Base-by-base conservation (phyloP, 1,140 invertebrate genomes). In the Drosophila mojavensis region DNA sequence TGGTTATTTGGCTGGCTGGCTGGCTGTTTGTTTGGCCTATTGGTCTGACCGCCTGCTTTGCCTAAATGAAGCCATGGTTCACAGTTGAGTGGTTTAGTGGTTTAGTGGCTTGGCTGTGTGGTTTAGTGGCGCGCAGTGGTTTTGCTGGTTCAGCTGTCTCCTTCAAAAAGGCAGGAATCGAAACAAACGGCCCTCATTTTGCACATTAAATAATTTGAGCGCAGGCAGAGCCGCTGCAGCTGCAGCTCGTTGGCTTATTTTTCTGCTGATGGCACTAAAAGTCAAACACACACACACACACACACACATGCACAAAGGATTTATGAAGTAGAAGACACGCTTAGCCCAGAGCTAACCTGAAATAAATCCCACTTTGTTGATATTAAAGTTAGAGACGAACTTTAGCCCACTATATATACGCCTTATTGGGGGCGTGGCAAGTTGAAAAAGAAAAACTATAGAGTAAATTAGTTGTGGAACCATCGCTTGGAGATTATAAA, bases 131-230 rank as follows among this genome's bases (percentile, higher is more conserved):
- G 36, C 11, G 36, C 24, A 5, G 26, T 28, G 24, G 50, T 15
- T 28, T 9, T 30, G 17, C 26, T 30, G 50, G 50, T 15, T 15
- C n/a, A 51, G 6, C 20, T 15, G 43, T 17, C 43, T 47, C 43
- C 2, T n/a, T 15, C 43, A n/a, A 47, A 17, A 15, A 24, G 20
- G 20, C 5, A 47, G 43, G 17, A 17, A 47, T 47, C 43, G 20
- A 17, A 47, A 7, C 65, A 55, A 39, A 59, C 54, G 56, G 28
- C 9, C 56, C 41, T 81, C 74, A 81, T 79, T 79, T 78, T 68
- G 59, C 65, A 77, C 79, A 82, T 86, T 83, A 76, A 82, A 79
- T 82, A 88, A 82, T 77, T 79, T 77, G 51, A 45, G 50, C 68
- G 36, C 33, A 10, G 33, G 9, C 33, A 33, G 36, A 60, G 75